A percentile compares a stretch with the other conserved stretches of the same genome.
phyloP scores from a whole-genome alignment of 2,113 vertebrate species.

The Gopherus evgoodei region DNA sequence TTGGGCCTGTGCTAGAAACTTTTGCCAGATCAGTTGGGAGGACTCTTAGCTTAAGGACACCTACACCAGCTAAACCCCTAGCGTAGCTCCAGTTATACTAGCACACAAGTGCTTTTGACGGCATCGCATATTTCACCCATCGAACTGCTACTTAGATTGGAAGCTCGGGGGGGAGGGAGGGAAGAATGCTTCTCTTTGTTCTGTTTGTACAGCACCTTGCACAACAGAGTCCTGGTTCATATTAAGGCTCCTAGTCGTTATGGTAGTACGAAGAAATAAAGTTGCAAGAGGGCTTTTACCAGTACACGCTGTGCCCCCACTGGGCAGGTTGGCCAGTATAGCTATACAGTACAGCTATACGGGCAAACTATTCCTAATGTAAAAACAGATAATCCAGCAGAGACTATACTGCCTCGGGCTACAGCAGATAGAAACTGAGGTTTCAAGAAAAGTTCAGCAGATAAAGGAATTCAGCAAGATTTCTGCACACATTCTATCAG shows the following conservation, averaged over 20 bases:
- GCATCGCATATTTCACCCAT: not conserved
- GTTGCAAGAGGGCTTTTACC: not conserved
- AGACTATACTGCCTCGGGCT: not conserved
- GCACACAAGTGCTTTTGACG: not conserved
- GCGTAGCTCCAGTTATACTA: too few species aligned
- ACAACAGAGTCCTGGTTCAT: not conserved
- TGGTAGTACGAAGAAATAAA: not conserved
- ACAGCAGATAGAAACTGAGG: not conserved
- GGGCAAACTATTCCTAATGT: not conserved
- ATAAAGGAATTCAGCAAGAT: not conserved
- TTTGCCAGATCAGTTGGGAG: not conserved
- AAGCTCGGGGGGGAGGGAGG: too few species aligned
- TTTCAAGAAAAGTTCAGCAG: not conserved
- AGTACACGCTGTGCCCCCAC: not conserved
- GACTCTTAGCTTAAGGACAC: too few species aligned
- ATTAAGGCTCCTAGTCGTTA: not conserved
- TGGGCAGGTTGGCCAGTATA: not conserved
- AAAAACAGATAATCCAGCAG: not conserved
- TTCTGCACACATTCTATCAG: fast-evolving
- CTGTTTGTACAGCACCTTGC: not conserved
- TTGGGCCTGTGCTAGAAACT: not conserved
- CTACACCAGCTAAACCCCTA: too few species aligned
- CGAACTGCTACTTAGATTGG: too few species aligned
- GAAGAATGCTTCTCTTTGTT: not conserved
- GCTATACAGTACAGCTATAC: not conserved